Conservation (phyloP, 1,140 invertebrate species). For the Platyura marginata region DNA sequence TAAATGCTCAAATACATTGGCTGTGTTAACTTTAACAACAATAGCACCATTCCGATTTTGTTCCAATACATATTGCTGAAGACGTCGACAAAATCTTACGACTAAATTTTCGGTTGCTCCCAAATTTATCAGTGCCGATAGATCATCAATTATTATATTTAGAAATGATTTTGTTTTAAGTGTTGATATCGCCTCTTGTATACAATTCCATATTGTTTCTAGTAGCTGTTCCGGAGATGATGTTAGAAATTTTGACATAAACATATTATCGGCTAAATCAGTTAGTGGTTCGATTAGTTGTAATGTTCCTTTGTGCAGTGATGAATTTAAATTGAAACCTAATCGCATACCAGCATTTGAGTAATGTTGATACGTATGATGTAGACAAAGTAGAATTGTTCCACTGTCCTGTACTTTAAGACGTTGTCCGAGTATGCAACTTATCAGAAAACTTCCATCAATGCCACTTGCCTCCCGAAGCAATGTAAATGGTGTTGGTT, state of each 20-base stretch:
- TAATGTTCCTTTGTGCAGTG: conserved; percentile 31
- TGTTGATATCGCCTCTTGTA: conserved; percentile 10
- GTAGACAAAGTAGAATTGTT: conserved; percentile 41
- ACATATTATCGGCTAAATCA: conserved; percentile 25
- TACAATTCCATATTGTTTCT: conserved; percentile 11
- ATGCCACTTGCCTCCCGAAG: conserved; percentile 45
- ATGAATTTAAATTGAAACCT: conserved; percentile 43
- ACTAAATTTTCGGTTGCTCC: conserved; percentile 30
- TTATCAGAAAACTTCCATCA: conserved; percentile 49
- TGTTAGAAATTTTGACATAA: conserved; percentile 15
- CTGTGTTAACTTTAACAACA: conserved; percentile 29
- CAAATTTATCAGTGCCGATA: conserved; percentile 46
- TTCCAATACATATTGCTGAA: conserved; percentile 17
- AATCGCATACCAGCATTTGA: conserved; percentile 50
- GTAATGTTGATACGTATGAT: conserved; percentile 50
- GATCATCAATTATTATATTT: conserved; percentile 47
- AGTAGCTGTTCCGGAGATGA: conserved; percentile 13
- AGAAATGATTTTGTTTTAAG: conserved; percentile 21
- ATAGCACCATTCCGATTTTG: conserved; percentile 20
- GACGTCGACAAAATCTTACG: conserved; percentile 31
- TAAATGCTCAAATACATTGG: conserved; percentile 30
- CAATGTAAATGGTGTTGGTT: conserved; percentile 34
- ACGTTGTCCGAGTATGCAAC: conserved; percentile 35
- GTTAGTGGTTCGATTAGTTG: conserved; percentile 34
- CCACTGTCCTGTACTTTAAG: conserved; percentile 30